Percentiles rank a stretch among this genome's conserved stretches.
Evolutionary conservation across 1,140 invertebrate species (phyloP).

Genomic region (Formica exsecta): DNA sequence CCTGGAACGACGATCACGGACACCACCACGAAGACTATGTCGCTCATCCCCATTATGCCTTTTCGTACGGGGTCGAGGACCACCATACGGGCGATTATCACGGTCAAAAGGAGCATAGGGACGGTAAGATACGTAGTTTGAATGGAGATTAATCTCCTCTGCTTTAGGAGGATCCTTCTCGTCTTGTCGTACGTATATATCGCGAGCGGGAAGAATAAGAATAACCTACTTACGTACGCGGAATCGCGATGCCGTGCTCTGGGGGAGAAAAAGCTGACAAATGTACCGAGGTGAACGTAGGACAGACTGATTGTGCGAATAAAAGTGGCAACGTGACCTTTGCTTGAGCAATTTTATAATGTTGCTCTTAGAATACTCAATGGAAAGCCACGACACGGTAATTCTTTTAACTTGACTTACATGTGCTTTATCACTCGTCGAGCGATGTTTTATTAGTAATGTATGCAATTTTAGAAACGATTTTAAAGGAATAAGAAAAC

Average conservation of each 20-base stretch:
- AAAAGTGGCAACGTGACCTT: constrained; percentile 57
- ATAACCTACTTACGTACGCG: constrained; percentile 56
- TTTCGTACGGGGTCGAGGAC: constrained; percentile 89
- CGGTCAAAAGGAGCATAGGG: constrained; percentile 88
- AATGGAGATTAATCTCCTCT: constrained; percentile 56
- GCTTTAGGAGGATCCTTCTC: background rate
- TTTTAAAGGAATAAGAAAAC: background rate
- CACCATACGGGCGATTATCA: constrained; percentile 89
- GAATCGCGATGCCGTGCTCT: constrained; percentile 52
- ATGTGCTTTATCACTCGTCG: constrained; percentile 1
- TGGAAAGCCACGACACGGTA: constrained; percentile 25
- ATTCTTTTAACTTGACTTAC: constrained; percentile 27
- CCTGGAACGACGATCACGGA: constrained; percentile 83
- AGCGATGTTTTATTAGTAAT: constrained; percentile 28
- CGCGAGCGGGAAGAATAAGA: constrained; percentile 36
- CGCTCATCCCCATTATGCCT: constrained; percentile 87
- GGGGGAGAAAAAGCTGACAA: constrained; percentile 45
- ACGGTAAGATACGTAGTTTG: constrained; percentile 81
- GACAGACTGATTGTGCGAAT: constrained; percentile 43
- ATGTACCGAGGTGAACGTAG: constrained; percentile 18
- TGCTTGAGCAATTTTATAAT: constrained; percentile 39
- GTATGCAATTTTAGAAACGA: background rate
- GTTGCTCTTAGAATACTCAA: constrained; percentile 54
- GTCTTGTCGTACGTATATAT: constrained; percentile 23
- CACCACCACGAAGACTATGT: constrained; percentile 82